Conservation (phyloP, 2,797 vertebrate species). For the Hippopotamyrus pictus region DNA sequence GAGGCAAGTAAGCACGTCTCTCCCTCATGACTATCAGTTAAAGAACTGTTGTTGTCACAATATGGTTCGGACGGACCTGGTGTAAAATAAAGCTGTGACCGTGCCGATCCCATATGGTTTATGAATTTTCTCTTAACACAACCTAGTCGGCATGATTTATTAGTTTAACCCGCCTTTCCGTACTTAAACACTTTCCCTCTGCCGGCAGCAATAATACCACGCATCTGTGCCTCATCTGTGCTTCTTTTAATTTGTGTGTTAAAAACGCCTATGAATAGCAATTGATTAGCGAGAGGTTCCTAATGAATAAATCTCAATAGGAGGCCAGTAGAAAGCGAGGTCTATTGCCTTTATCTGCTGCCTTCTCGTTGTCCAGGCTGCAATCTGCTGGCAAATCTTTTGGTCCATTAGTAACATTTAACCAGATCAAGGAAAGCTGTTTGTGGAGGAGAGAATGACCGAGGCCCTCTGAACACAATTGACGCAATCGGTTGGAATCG, state of each 20-base stretch:
- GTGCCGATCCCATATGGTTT: slow-evolving; percentile 67
- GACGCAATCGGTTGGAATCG: slow-evolving; percentile 63
- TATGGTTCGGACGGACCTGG: slow-evolving; percentile 47
- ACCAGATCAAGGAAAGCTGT: slow-evolving; percentile 41
- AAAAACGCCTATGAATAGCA: slow-evolving; percentile 65
- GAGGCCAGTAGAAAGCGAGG: slow-evolving; percentile 50
- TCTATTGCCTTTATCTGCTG: slow-evolving; percentile 30
- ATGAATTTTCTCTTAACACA: slow-evolving; percentile 53
- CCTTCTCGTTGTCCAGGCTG: slow-evolving; percentile 29
- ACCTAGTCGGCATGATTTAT: slow-evolving; percentile 72
- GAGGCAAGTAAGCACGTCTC: slow-evolving; percentile 48
- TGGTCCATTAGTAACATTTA: slow-evolving; percentile 51
- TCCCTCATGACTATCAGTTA: slow-evolving; percentile 39
- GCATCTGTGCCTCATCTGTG: slow-evolving; percentile 70
- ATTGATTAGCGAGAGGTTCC: slow-evolving; percentile 60
- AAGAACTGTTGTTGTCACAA: slow-evolving; percentile 57
- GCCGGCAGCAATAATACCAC: slow-evolving; percentile 58
- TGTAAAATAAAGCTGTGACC: slow-evolving; percentile 53
- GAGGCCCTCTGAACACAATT: slow-evolving; percentile 47
- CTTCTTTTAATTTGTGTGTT: slow-evolving; percentile 53
- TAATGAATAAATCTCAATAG: slow-evolving; percentile 70
- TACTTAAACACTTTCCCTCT: slow-evolving; percentile 59
- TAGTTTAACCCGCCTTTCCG: slow-evolving; percentile 65
- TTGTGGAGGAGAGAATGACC: slow-evolving; percentile 31
- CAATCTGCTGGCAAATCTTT: slow-evolving; percentile 43